Evolutionary conservation across 2,797 vertebrate species (phyloP).

Genomic region (Tamandua tetradactyla): DNA sequence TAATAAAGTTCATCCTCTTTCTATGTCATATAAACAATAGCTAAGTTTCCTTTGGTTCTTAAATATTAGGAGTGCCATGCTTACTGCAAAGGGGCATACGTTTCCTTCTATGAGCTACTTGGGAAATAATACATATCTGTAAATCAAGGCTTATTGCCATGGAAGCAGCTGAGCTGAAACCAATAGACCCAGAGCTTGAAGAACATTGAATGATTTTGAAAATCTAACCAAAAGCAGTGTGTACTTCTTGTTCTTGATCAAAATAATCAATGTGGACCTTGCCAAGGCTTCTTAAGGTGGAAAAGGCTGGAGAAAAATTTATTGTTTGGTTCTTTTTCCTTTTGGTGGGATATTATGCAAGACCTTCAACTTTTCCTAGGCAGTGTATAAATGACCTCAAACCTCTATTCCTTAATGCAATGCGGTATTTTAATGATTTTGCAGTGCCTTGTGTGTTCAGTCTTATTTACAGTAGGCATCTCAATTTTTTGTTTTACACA

Average conservation of each 20-base stretch:
- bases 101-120: neutral
- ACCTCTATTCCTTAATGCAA: neutral
- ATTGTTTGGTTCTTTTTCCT: neutral
- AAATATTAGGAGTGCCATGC: neutral
- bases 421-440: neutral
- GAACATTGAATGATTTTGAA: neutral
- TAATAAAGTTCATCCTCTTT: neutral
- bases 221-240: neutral
- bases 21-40: neutral
- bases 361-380: neutral
- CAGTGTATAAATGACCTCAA: neutral
- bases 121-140: neutral
- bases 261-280: conserved; percentile 22
- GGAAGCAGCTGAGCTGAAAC: neutral
- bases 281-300: neutral
- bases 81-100: neutral
- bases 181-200: neutral
- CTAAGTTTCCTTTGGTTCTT: neutral
- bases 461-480: neutral
- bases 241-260: neutral
- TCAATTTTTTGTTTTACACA: neutral
- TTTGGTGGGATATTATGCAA: neutral
- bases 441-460: neutral
- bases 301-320: neutral
- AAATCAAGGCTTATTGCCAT: neutral